A percentile compares a stretch with the other conserved stretches of the same genome.
Evolutionary conservation across 1,140 invertebrate genomes (phyloP).

Genomic region (Papilio machaon): DNA sequence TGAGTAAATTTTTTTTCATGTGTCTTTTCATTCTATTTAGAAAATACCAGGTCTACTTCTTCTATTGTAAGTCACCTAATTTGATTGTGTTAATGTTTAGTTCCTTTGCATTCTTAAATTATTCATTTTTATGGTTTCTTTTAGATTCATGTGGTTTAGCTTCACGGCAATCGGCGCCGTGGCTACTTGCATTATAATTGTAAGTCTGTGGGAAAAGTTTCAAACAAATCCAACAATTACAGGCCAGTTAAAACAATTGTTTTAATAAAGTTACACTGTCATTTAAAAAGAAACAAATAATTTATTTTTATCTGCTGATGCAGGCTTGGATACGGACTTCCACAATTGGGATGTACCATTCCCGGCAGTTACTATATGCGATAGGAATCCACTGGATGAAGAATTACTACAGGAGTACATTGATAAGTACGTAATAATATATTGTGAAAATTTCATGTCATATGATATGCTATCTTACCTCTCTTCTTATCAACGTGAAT

Average conservation of each 20-base stretch:
- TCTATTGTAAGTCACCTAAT: too few species aligned
- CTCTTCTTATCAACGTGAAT: background rate
- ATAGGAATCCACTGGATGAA: slow-evolving; percentile 79
- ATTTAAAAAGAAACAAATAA: background rate
- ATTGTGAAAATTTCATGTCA: background rate
- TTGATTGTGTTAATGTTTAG: background rate
- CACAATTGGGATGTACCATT: slow-evolving; percentile 89
- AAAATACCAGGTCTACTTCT: slow-evolving; percentile 10
- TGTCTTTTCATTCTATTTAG: background rate
- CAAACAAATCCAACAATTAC: slow-evolving; percentile 91
- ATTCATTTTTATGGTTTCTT: slow-evolving; percentile 47
- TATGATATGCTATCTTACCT: background rate
- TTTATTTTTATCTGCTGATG: background rate
- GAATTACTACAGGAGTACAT: slow-evolving; percentile 77
- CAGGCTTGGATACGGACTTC: slow-evolving; percentile 87
- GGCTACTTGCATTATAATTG: slow-evolving; percentile 86
- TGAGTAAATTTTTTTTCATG: slow-evolving; percentile 56
- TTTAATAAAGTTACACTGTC: background rate
- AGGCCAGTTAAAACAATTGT: slow-evolving; percentile 63
- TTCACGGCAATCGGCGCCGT: slow-evolving; percentile 85
- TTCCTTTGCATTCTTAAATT: background rate
- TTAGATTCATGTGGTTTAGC: slow-evolving; percentile 88
- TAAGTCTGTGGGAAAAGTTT: slow-evolving; percentile 89
- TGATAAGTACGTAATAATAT: slow-evolving; percentile 57
- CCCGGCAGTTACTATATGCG: slow-evolving; percentile 86